Evolutionary conservation across 2,113 vertebrate genomes (phyloP).

Genomic region (Mesitornis unicolor): DNA sequence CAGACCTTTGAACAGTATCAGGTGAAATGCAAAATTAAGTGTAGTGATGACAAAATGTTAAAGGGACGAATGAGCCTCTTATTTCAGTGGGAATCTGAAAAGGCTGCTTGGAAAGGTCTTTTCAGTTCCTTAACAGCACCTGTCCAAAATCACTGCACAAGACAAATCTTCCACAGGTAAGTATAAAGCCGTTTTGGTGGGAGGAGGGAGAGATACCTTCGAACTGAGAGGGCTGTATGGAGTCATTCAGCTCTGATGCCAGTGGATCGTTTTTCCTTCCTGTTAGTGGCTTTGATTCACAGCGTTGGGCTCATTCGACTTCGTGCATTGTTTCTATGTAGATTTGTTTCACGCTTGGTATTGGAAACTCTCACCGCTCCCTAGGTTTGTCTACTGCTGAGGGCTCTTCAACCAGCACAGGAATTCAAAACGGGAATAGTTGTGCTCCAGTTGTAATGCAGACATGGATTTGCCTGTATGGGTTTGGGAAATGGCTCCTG

Average conservation of each 20-base stretch:
- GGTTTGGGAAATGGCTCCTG: not conserved
- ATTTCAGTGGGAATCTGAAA: not conserved
- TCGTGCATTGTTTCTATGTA: not conserved
- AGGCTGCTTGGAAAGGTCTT: not conserved
- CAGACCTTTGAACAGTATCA: not conserved
- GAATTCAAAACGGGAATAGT: not conserved
- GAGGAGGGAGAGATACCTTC: not conserved
- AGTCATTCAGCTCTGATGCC: not conserved
- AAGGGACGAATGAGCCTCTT: not conserved
- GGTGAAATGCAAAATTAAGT: not conserved
- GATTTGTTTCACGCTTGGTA: not conserved
- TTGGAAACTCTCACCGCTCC: not conserved
- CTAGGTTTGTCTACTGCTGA: not conserved
- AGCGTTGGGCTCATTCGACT: too few relatives aligned
- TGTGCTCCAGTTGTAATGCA: not conserved
- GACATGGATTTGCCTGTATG: fast-evolving
- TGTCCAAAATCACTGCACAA: not conserved
- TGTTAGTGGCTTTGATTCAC: not conserved
- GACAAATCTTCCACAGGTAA: not conserved
- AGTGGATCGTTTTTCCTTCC: not conserved
- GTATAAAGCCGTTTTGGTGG: not conserved
- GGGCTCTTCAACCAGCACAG: not conserved
- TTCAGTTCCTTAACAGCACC: not conserved
- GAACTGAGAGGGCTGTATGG: not conserved
- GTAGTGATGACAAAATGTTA: not conserved